Evolutionary conservation across 2,113 vertebrate genomes (phyloP), one percentile per base, ranked within the genome.

Genomic region (Solea solea): DNA sequence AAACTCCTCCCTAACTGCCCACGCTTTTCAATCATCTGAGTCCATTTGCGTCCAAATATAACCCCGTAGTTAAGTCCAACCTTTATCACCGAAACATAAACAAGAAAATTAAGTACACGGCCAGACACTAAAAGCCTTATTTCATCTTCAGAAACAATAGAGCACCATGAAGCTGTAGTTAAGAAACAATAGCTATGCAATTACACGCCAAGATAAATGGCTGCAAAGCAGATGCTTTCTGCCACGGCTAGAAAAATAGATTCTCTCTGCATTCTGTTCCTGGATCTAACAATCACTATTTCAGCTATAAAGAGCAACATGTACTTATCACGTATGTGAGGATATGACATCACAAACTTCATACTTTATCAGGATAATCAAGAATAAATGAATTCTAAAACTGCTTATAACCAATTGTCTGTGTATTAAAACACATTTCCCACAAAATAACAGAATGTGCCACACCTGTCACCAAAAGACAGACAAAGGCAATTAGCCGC

Each of bases 21-120:
- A 72, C 44, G 53, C 25, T 61, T 54, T 67, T 87, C 46, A 63
- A 66, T 82, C 72, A 81, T 57, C 61, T 49, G 9, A 25, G 73
- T 82, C 78, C 53, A 65, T 76, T 72, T 61, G 21, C 64, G 59
- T 75, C 58, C 8, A 71, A 81, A 84, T 69, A 28, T 39, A 42
- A 62, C 21, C 55, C 68, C 0, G 8, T 11, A 9, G 49, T 68
- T 41, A 58, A 48, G 69, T 52, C 56, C 57, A 21, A 10, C 42
- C 3, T 13, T 67, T 45, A 69, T 65, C 50, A 25, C 16, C 44
- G 64, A 80, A 69, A 59, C 45, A 65, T 56, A 50, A 69, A 64
- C 54, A 58, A 63, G 25, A 49, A 49, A 54, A 50, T 13, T 12
- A 68, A 42, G n/a, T 12, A n/a, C 49, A 58, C 28, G 51, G 34